phyloP scores from a whole-genome alignment of 2,113 vertebrate genomes.

The Gallinago jamesoni region DNA sequence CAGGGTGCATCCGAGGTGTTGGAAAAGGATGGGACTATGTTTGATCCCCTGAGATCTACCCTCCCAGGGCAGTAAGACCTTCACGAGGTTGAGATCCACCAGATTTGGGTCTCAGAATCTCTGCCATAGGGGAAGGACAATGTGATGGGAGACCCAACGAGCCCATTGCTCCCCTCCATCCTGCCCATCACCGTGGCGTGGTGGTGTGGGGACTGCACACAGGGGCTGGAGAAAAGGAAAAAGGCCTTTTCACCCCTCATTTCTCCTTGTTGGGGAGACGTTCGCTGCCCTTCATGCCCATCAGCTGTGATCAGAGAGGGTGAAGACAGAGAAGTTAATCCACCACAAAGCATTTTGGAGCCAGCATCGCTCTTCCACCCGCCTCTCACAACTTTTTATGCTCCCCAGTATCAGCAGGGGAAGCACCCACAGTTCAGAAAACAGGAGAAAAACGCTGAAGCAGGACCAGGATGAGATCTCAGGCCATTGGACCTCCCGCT shows the following conservation, averaged over 20 bases:
- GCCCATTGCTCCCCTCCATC: not conserved
- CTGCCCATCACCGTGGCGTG: rapidly evolving
- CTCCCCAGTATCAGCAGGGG: rapidly evolving
- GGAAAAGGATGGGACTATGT: rapidly evolving
- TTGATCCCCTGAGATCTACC: not conserved
- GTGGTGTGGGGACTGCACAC: rapidly evolving
- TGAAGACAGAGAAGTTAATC: not conserved
- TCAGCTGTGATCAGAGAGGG: not conserved
- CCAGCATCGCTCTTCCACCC: not conserved
- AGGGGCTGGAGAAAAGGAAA: not conserved
- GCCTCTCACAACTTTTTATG: not conserved
- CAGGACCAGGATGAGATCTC: not conserved
- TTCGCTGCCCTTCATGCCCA: not conserved
- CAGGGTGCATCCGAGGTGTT: not conserved
- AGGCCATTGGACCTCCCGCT: rapidly evolving
- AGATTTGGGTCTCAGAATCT: rapidly evolving
- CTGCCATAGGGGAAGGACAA: not conserved
- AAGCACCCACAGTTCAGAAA: not conserved
- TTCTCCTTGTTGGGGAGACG: not conserved
- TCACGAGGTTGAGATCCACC: rapidly evolving
- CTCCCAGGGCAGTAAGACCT: too few species aligned
- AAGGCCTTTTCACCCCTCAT: not conserved
- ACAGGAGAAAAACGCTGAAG: rapidly evolving
- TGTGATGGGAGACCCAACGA: not conserved
- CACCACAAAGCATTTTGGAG: not conserved